Conservation (phyloP, 2,888 invertebrate genomes). For the Gari tellinella region DNA sequence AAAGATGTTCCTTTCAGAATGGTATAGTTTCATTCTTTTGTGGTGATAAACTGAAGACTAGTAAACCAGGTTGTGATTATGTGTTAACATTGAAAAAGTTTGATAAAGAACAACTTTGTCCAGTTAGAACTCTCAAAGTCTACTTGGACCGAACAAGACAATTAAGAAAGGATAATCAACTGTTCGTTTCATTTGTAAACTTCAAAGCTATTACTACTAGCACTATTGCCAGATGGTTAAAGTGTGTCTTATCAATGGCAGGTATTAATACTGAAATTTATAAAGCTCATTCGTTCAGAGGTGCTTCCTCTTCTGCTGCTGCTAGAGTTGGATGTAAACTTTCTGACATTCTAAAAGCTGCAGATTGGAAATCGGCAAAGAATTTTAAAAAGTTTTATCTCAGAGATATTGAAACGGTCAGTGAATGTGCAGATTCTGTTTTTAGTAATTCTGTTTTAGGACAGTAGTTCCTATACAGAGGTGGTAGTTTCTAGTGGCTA, state of each 20-base stretch:
- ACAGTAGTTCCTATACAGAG: too few species aligned
- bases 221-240: too few species aligned
- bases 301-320: too few species aligned
- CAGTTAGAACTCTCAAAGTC: background rate
- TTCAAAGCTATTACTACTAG: too few species aligned
- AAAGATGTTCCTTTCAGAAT: slow-evolving; percentile 18
- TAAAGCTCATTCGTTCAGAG: slow-evolving; percentile 24
- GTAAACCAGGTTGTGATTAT: slow-evolving; percentile 15
- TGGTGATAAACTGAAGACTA: slow-evolving; percentile 32
- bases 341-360: slow-evolving; percentile 1
- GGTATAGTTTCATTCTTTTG: slow-evolving; percentile 26
- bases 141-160: slow-evolving; percentile 31
- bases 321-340: slow-evolving; percentile 6
- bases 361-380: slow-evolving; percentile 25
- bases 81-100: background rate
- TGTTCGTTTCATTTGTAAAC: slow-evolving; percentile 16
- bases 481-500: too few species aligned
- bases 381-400: slow-evolving; percentile 18
- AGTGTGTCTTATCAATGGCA: slow-evolving; percentile 2
- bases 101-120: background rate
- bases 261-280: slow-evolving; percentile 24
- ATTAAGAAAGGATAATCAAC: background rate
- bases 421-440: too few species aligned
- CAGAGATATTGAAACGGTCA: too few species aligned
- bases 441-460: too few species aligned